Base-by-base conservation (phyloP, 2,888 invertebrate species). In the Capitulum mitella region DNA sequence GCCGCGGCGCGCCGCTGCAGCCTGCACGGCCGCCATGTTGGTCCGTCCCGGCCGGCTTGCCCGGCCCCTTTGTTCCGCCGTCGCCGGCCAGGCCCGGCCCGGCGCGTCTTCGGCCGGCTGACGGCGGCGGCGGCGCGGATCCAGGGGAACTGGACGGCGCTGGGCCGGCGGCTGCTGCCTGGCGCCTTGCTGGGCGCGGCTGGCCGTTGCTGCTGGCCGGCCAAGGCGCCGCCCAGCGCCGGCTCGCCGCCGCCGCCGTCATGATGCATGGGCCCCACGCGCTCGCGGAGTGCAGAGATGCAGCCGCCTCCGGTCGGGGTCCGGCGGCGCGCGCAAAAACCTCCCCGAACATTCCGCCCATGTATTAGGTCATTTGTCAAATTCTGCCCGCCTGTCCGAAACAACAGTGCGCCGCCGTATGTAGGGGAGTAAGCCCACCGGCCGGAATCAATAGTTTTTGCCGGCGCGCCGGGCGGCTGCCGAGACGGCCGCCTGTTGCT, bases 321-420 rank as follows among this genome's bases (percentile, higher is more conserved):
- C 26, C 70, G 29, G 37, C 29, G 29, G 19, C 12, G 19, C 8
- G 37, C 8, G 22, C 70, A 70, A 70, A 70, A 70, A 70, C 70
- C 8, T 37, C 37, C 40, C 5, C 37, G 26, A 40, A 70, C 70
- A 70, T 70, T 70, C 70, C 70, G 70, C 40, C 5, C 70, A 70
- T 70, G 70, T 70, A 70, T 70, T 70, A 40, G 70, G 70, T 40
- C 70, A 70, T 70, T 70, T 70, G 70, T 70, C 70, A 70, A 16
- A 70, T 70, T 70, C 22, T 70, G 70, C 40, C 70, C 70, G 70
- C 37, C 70, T 70, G 70, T 70, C 70, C 26, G 37, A 12, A 26
- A 26, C 70, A 37, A 26, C 70, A 22, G 70, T 40, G 70, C 6
- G 26, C 37, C 10, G 26, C 26, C 22, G 16, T 10, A n/a, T 26